A percentile compares a stretch with the other conserved stretches of the same genome.
These are phyloP conservation scores for Disparrhopalites patrizii DNA, from an alignment of 2,888 invertebrate species.

Conservation along the genomic window DNA sequence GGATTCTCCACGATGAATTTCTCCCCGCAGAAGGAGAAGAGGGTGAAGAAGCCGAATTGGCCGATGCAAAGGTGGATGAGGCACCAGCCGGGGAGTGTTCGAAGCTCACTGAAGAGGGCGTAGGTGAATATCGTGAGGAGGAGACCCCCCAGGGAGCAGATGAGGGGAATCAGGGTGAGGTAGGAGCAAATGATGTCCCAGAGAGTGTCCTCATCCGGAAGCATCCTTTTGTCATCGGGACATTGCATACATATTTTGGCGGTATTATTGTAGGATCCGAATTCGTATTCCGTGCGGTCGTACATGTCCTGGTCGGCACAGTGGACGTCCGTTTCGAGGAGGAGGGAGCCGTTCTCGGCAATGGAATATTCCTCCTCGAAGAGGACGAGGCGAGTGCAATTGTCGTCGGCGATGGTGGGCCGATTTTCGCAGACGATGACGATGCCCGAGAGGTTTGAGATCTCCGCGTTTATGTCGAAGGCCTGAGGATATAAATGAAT, in stretches of 20 bases:
- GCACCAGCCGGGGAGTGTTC: conserved; percentile 24
- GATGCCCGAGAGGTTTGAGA: conserved; percentile 16
- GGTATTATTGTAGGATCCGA: background rate
- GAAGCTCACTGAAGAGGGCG: conserved; percentile 5
- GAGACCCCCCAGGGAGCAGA: conserved; percentile 11
- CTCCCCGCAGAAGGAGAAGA: conserved; percentile 8
- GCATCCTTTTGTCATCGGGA: background rate
- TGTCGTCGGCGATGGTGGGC: conserved; percentile 2
- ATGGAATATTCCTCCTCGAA: background rate
- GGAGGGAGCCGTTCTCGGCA: background rate
- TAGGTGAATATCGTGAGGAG: background rate
- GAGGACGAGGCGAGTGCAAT: conserved; percentile 8
- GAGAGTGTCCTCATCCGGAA: background rate
- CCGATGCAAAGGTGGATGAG: conserved; percentile 19
- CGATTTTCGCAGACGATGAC: conserved; percentile 24
- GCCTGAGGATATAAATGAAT: too few species aligned
- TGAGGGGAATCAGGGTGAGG: background rate
- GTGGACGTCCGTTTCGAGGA: background rate
- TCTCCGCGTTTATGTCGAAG: background rate
- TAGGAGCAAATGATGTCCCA: conserved; percentile 11
- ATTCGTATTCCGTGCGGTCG: conserved; percentile 15
- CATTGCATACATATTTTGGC: conserved; percentile 10
- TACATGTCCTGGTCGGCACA: background rate
- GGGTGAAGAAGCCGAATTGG: conserved; percentile 13
- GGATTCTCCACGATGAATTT: background rate